A percentile compares a stretch with the other conserved stretches of the same genome.
These are phyloP conservation scores for Indicator maculatus DNA, from an alignment of 2,113 vertebrate species.

Conservation along the genomic window DNA sequence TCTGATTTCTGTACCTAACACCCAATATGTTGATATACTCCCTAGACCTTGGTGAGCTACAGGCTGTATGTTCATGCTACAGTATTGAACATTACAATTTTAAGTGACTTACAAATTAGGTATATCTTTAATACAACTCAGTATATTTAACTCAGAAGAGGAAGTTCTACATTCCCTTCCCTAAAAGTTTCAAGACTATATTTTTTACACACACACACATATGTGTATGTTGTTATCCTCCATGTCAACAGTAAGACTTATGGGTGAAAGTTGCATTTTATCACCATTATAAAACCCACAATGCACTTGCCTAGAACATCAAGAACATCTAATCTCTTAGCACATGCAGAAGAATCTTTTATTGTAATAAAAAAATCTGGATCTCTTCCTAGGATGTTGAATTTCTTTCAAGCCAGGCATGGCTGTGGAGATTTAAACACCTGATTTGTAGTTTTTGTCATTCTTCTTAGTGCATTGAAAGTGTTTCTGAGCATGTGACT, in stretches of 20 bases:
- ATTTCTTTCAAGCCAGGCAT: constrained; percentile 2
- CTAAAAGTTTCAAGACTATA: neutral
- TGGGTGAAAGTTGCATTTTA: neutral
- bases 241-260: neutral
- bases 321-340: neutral
- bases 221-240: neutral
- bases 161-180: neutral
- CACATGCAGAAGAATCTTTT: neutral
- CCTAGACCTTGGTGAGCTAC: neutral
- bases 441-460: neutral
- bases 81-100: neutral
- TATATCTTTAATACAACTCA: neutral
- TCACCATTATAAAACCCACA: neutral
- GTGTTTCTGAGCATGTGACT: neutral
- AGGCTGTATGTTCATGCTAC: neutral
- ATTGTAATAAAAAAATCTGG: neutral
- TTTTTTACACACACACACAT: neutral
- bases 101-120: neutral
- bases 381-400: neutral
- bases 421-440: neutral
- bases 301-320: constrained; percentile 4
- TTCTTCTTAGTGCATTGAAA: neutral
- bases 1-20: neutral
- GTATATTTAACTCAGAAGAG: neutral
- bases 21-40: neutral